phyloP scores from a whole-genome alignment of 92 coral and sea anemone genomes.

The Porites lobata region DNA sequence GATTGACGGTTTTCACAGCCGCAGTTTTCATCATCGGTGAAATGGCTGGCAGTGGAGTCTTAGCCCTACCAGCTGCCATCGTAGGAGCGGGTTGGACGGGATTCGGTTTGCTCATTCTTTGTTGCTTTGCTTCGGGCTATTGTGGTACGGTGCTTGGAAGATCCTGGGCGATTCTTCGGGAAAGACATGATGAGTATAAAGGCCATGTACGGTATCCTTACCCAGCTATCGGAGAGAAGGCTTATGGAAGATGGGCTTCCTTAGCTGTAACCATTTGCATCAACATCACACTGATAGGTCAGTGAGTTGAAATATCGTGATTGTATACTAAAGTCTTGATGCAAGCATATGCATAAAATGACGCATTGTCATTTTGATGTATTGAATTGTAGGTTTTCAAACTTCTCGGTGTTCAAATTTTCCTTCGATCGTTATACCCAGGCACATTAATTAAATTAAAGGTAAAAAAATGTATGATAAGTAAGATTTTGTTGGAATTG shows the following conservation, averaged over 20 bases:
- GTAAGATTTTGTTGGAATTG: no score
- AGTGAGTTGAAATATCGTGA: background rate
- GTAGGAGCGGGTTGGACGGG: constrained; percentile 89
- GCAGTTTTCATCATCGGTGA: constrained; percentile 94
- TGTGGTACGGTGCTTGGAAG: constrained; percentile 89
- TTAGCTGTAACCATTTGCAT: constrained; percentile 85
- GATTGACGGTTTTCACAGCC: constrained; percentile 92
- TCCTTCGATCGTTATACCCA: no score
- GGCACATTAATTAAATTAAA: no score
- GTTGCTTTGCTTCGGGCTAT: constrained; percentile 87
- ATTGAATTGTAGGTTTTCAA: no score
- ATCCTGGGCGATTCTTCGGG: constrained; percentile 85
- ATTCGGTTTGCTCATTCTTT: constrained; percentile 68
- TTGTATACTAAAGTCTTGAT: background rate
- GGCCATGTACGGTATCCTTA: constrained; percentile 93
- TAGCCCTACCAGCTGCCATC: constrained; percentile 93
- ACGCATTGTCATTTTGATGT: no score
- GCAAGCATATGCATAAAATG: no score
- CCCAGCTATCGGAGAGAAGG: constrained; percentile 90
- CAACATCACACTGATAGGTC: constrained; percentile 88
- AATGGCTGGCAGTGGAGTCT: constrained; percentile 98
- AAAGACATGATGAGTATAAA: constrained; percentile 77
- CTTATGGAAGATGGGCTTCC: constrained; percentile 89
- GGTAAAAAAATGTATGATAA: no score
- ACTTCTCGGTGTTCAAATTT: no score